Evolutionary conservation across 2,888 invertebrate genomes (phyloP).

Genomic region (Chaetoderma sp.): DNA sequence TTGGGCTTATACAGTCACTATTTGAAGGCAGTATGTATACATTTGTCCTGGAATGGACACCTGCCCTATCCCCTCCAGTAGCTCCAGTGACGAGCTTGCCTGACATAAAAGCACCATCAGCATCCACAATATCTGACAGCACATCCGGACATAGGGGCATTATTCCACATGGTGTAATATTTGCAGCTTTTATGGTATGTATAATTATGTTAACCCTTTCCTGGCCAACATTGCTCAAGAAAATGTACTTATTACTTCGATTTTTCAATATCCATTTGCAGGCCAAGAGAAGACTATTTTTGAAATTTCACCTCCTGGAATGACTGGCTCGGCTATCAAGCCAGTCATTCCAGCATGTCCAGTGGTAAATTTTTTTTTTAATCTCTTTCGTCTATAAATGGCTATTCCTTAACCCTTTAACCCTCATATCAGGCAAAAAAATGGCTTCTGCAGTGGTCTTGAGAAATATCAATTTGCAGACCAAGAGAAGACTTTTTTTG

Average conservation of each 20-base stretch:
- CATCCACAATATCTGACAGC: constrained; percentile 18
- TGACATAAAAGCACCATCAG: constrained; percentile 4
- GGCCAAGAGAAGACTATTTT: too few species aligned
- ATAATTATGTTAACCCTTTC: background rate
- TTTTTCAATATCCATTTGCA: background rate
- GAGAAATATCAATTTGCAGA: too few species aligned
- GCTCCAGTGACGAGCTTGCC: background rate
- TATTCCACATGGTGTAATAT: constrained; percentile 72
- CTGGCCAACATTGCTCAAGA: background rate
- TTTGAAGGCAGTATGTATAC: constrained; percentile 73
- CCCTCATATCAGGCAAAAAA: too few species aligned
- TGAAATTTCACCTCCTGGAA: too few species aligned
- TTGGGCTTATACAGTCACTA: constrained; percentile 72
- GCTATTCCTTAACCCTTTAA: too few species aligned
- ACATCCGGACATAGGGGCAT: constrained; percentile 50
- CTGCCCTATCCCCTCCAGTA: constrained; percentile 66
- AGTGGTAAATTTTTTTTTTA: too few species aligned
- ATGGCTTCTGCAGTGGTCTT: too few species aligned
- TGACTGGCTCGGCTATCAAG: too few species aligned
- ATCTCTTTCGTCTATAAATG: too few species aligned
- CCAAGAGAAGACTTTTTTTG: too few species aligned
- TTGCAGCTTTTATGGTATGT: constrained; percentile 71
- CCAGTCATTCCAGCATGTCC: too few species aligned
- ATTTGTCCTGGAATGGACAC: constrained; percentile 73
- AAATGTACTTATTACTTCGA: background rate